Percentiles rank a stretch among this genome's conserved stretches.
Conservation (phyloP, 2,113 vertebrate genomes). For the Neogale vison region DNA sequence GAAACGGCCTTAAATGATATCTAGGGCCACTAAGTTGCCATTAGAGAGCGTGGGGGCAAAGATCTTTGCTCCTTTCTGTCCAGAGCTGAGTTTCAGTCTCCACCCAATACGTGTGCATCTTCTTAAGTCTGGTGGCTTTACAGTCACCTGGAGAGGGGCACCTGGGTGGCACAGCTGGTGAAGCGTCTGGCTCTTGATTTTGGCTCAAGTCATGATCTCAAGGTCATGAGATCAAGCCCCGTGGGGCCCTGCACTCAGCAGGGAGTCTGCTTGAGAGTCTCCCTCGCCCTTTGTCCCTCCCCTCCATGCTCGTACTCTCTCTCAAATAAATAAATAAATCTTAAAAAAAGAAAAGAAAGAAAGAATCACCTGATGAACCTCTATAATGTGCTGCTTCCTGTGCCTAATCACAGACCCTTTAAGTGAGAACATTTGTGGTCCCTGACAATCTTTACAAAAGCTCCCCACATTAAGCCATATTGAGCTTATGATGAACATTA, state of each 20-base stretch:
- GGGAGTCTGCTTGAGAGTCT: not conserved
- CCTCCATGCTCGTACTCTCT: too few relatives aligned
- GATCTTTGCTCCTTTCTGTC: not conserved
- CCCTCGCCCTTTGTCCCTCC: too few relatives aligned
- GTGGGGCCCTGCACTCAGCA: not conserved
- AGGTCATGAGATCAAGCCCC: not conserved
- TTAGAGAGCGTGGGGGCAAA: rapidly evolving
- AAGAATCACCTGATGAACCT: too few relatives aligned
- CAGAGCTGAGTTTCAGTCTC: not conserved
- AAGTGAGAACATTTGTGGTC: not conserved
- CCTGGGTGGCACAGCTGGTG: not conserved
- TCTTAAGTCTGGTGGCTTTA: not conserved
- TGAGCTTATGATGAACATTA: not conserved
- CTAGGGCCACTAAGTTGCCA: not conserved
- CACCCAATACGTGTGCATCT: not conserved
- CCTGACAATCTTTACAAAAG: not conserved
- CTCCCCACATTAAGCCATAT: not conserved
- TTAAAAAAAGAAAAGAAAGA: too few relatives aligned
- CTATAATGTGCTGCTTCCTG: not conserved
- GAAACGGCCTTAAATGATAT: not conserved
- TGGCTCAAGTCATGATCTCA: not conserved
- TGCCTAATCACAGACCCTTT: not conserved
- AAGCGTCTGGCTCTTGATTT: not conserved
- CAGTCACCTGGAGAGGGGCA: not conserved
- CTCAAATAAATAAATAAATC: too few relatives aligned